Base-by-base conservation (phyloP, 2,888 invertebrate species). In the Dioctria rufipes region DNA sequence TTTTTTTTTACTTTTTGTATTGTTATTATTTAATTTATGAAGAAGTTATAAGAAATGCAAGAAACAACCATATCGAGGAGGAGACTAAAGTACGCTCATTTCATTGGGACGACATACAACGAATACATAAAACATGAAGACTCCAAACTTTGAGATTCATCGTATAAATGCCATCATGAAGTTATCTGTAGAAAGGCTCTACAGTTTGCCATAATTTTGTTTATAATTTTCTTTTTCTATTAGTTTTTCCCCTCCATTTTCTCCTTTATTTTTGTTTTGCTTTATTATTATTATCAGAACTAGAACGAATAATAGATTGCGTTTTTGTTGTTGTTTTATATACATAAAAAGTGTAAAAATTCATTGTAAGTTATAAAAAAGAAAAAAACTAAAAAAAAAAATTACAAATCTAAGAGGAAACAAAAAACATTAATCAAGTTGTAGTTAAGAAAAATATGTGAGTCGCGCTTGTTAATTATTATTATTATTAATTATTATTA, bases 281-380 rank as follows among this genome's bases (percentile, higher is more conserved):
- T n/a, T 54, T 54, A n/a, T 54, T 2, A 25, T 2, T 9, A 54
- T n/a, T 54, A 54, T 54, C 54, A 54, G n/a, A 54, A 54, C 54
- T 54, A 54, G 54, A 54, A 54, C 11, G 54, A 54, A 54, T 54
- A 54, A 54, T n/a, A 11, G 11, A 11, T 54, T 54, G 1, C 54
- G 54, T 54, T 54, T 54, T 54, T 77, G 77, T 77, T 77, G 77
- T 77, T 77, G 77, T 77, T 77, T 25, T 25, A 25, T 25, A 77
- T 77, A n/a, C 6, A 46, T 46, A 75, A 39, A 73, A 51, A 77
- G 46, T 77, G 77, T 77, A 77, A 77, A 77, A 46, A 77, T 63
- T 77, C 63, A 49, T 77, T 9, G 37, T 77, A 77, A 63, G 43
- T 63, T 73, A 42, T 58, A 73, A 60, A 42, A 61, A 77, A 58